Base-by-base conservation (phyloP, 2,113 vertebrate genomes). In the Clarias magur region DNA sequence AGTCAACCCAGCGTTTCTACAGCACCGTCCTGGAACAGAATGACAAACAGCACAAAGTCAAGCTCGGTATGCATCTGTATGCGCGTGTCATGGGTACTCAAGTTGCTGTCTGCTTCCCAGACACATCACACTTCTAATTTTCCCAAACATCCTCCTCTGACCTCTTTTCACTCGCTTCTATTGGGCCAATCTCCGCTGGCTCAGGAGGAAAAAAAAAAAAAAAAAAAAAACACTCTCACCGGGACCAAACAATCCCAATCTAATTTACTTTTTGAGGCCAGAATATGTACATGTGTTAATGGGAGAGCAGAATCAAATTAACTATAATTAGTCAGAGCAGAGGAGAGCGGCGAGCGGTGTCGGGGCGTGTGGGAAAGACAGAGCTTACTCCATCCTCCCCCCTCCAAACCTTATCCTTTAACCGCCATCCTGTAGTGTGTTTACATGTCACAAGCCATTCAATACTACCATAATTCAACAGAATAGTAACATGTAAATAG, bases 161-260 rank as follows among this genome's bases (percentile, higher is more conserved):
- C 94, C 95, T 94, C 94, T 93, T 95, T 95, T 95, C 92, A 94
- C 93, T 94, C 90, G 83, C 91, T 93, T 89, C 91, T 84, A 82
- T 90, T 91, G 92, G 93, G 73, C 90, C 88, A 88, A 87, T 91
- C 90, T 89, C 89, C 76, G 89, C 86, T 62, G 16, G 56, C 86
- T 79, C 27, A 54, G 72, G 89, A 79, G 19, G 21, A 19, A 83
- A 60, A 1, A 78, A 80, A 81, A 80, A 86, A 80, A 81, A 80
- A 86, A 62, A 83, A 72, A 83, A 87, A 81, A 85, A 38, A 84
- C 53, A 16, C 94, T 93, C 94, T 94, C 95, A 93, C 92, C 91
- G 94, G 94, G 95, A 94, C 94, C 89, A 95, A 96, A 96, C 93
- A 95, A 96, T 95, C 95, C 95, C 95, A 95, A 93, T 92, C 92